phyloP scores from a whole-genome alignment of 2,797 vertebrate species.

The Acrossocheilus wenchowensis region DNA sequence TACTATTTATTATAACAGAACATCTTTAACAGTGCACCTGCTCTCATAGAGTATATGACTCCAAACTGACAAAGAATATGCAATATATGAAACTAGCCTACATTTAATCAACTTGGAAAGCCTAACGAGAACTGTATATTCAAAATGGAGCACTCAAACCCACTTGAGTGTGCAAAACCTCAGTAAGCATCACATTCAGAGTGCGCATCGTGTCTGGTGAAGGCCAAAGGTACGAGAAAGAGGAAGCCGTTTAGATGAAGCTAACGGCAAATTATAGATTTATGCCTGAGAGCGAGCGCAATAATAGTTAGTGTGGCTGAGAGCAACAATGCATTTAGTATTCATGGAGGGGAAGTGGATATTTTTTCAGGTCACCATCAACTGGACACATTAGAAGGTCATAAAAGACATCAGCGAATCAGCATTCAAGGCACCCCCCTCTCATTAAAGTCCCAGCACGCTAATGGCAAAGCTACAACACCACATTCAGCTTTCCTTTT shows the following conservation, averaged over 20 bases:
- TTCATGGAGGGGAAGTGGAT: conserved; percentile 56
- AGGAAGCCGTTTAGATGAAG: conserved; percentile 21
- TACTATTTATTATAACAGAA: neutral
- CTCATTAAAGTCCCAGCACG: conserved; percentile 56
- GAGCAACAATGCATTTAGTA: conserved; percentile 55
- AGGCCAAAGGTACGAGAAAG: conserved; percentile 13
- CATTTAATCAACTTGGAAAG: neutral
- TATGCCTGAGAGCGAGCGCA: conserved; percentile 35
- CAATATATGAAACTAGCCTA: neutral
- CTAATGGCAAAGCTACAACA: conserved; percentile 57
- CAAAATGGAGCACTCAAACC: conserved; percentile 6
- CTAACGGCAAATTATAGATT: conserved; percentile 44
- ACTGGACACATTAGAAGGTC: conserved; percentile 64
- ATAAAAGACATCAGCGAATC: conserved; percentile 60
- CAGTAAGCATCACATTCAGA: neutral
- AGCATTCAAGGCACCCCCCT: conserved; percentile 51
- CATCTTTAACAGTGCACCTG: neutral
- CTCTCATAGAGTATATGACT: neutral
- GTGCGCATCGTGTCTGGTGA: neutral
- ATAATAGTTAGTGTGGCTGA: conserved; percentile 34
- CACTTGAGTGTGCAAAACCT: neutral
- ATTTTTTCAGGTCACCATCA: conserved; percentile 58
- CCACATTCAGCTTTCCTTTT: conserved; percentile 49
- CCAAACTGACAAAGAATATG: neutral
- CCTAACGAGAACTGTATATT: neutral